Conservation (phyloP, 1,140 invertebrate species). For the Zaprionus ornatus region DNA sequence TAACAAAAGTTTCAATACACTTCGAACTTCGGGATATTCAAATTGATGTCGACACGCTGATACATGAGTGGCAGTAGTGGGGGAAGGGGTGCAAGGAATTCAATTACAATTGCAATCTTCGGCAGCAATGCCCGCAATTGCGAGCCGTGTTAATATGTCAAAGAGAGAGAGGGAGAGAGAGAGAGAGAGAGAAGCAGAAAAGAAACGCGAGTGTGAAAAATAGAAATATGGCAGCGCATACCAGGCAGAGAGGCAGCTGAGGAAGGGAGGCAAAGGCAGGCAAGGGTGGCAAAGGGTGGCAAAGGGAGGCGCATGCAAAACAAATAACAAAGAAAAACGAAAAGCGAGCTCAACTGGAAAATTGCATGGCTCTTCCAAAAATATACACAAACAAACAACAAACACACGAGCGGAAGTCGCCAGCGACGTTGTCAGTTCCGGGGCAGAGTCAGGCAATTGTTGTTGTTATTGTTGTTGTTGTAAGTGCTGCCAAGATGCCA, state of each 20-base stretch:
- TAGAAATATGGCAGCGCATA: constrained; percentile 12
- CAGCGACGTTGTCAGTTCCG: constrained; percentile 66
- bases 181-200: constrained; percentile 7
- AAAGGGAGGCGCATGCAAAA: constrained; percentile 63
- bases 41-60: constrained; percentile 10
- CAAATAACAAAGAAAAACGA: constrained; percentile 80
- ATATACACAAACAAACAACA: constrained; percentile 27
- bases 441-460: constrained; percentile 32
- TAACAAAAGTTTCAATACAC: background rate
- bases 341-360: constrained; percentile 79
- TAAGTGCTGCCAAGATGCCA: constrained; percentile 52
- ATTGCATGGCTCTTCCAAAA: constrained; percentile 56
- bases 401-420: constrained; percentile 61
- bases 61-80: constrained; percentile 5
- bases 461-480: constrained; percentile 30
- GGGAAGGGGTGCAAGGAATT: constrained; percentile 46
- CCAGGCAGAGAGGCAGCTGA: background rate
- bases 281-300: too few species aligned
- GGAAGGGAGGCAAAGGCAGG: too few species aligned
- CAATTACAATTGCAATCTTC: constrained; percentile 64
- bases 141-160: constrained; percentile 73
- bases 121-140: constrained; percentile 58
- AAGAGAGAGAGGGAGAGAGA: constrained; percentile 31
- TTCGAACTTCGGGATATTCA: background rate
- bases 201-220: constrained; percentile 29